Percentiles rank a stretch among this genome's conserved stretches.
These are phyloP conservation scores for Muscidifurax raptorellus DNA, from an alignment of 1,140 invertebrate genomes.

Conservation along the genomic window DNA sequence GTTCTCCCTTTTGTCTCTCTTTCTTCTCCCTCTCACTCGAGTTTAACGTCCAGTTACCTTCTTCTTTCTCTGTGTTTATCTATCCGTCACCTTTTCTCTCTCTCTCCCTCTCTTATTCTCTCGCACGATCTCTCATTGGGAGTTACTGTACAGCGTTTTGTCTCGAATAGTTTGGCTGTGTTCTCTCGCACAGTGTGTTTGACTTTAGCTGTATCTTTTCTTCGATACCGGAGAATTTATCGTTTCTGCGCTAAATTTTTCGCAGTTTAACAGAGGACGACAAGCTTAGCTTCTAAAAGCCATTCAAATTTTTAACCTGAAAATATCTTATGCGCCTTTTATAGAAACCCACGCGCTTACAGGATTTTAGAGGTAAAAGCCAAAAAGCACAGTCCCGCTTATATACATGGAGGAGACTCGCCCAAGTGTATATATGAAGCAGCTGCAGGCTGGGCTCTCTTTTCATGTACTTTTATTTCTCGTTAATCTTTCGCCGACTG, in stretches of 20 bases:
- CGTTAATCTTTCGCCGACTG: background rate
- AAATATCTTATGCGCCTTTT: no score
- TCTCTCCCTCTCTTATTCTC: background rate
- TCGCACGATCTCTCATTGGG: background rate
- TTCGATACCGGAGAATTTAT: background rate
- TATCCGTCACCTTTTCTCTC: slow-evolving; percentile 29
- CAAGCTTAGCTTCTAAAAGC: no score
- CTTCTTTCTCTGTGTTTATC: slow-evolving; percentile 34
- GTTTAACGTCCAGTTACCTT: slow-evolving; percentile 34
- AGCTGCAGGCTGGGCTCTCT: background rate
- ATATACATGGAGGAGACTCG: background rate
- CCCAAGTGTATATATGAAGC: background rate
- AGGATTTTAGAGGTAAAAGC: no score
- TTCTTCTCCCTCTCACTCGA: slow-evolving; percentile 46
- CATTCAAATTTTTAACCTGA: no score
- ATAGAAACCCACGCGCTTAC: no score
- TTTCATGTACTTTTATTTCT: background rate
- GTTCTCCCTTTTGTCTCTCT: slow-evolving; percentile 29
- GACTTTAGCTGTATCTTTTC: background rate
- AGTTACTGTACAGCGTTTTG: background rate
- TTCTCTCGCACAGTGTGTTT: background rate
- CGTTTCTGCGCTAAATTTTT: background rate
- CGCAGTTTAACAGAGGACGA: background rate
- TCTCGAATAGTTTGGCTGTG: background rate
- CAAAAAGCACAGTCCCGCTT: background rate